Evolutionary conservation across 2,113 vertebrate species (phyloP), one percentile per base, ranked within the genome.

Genomic region (Myiozetetes cayanensis): DNA sequence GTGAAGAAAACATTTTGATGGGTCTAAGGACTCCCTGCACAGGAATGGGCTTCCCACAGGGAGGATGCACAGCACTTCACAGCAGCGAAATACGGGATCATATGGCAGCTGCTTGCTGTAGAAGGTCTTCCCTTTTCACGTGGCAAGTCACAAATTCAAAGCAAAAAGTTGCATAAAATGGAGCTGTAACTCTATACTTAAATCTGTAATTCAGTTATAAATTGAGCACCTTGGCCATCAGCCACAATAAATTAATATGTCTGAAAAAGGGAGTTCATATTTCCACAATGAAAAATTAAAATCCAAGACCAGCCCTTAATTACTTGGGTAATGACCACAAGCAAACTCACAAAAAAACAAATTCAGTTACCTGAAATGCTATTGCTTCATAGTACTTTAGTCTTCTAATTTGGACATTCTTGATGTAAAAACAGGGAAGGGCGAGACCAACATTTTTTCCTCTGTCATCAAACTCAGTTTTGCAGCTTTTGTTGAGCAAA

Each of bases 361-460:
- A 56, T 76, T 91, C 8, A 67, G 14, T 82, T 85, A 68, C 23
- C 35, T 87, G 72, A 96, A 87, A 75, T 75, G 72, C 59, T 87
- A 50, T 39, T 91, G 28, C 53, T 72, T 63, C 23, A 28, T 55
- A 72, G 39, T 47, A n/a, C 16, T 75, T 89, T 52, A 78, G 27
- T 49, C 13, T 85, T 94, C n/a, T 68, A 49, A 62, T 65, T 72
- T 2, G 6, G 44, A 61, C 61, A 53, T 82, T 94, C 30, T n/a
- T 85, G 61, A 61, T 58, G 35, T 50, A 52, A n/a, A 59, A 91
- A 76, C 3, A 20, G 53, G 16, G n/a, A 72, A 47, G 19, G 49
- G 44, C 6, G 25, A 89, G 73, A 87, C 61, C n/a, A 80, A 41
- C 12, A 37, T 13, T 56, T 95, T 91, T 85, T 50, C 39, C 52